Base-by-base conservation (phyloP, 2,113 vertebrate genomes). In the Perca flavescens region DNA sequence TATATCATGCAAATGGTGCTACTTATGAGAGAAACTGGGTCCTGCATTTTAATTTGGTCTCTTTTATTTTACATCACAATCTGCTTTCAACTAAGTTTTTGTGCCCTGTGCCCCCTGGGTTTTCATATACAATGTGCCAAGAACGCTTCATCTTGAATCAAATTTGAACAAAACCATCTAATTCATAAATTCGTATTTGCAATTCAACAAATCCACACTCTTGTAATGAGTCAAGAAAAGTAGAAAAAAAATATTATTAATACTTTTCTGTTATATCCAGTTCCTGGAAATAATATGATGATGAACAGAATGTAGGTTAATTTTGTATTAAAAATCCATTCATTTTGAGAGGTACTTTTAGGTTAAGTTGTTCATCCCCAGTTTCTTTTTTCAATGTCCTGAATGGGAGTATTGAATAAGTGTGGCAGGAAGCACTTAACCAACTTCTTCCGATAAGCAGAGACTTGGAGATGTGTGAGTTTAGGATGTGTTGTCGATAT, bases 291-390 rank as follows among this genome's bases (percentile, higher is more conserved):
- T 80, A 69, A 75, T 86, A 43, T 4, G 54, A 72, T 69, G 14
- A 78, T 69, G 74, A 63, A 68, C 34, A 40, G 53, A 83, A 89
- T 87, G 43, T 90, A 82, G 89, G 84, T 88, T 84, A 88, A 88
- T 86, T 71, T 70, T 79, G 86, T 70, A 87, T 90, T 88, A 85
- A 63, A 71, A 86, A 88, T 86, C 70, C 62, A 57, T 71, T 83
- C 31, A 61, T 79, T 80, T 82, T 63, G 21, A 77, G 52, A 54
- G 40, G 12, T 63, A 65, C 28, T 85, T 88, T 78, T 10, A 63
- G 61, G 28, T 80, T 68, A 84, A 88, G 84, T 74, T 58, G 31
- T 72, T 91, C 58, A 74, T 47, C 52, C 52, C 22, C 28, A 57
- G 34, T 78, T 75, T 31, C 21, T 58, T 73, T 80, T 85, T 74